A percentile compares a stretch with the other conserved stretches of the same genome.
phyloP scores from a whole-genome alignment of 2,113 vertebrate species.

The Triplophysa rosa region DNA sequence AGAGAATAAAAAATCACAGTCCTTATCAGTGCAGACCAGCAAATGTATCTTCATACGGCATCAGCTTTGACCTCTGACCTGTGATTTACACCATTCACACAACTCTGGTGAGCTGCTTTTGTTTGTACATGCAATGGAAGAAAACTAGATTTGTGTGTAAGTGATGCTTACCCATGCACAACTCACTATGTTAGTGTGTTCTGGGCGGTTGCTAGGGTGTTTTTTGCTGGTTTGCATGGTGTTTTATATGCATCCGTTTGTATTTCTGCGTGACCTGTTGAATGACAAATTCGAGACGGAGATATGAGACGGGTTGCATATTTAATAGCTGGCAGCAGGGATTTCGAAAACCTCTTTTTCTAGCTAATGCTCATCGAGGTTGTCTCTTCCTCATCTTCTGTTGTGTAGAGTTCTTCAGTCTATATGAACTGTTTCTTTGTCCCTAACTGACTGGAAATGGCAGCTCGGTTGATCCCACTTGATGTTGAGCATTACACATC shows the following conservation, averaged over 20 bases:
- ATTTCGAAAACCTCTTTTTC: too few species aligned
- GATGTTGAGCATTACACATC: conserved; percentile 9
- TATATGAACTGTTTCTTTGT: neutral
- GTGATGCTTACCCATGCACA: neutral
- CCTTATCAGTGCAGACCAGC: conserved; percentile 6
- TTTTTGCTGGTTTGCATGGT: neutral
- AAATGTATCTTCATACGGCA: neutral
- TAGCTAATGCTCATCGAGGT: too few species aligned
- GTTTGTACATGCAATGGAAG: conserved; percentile 40
- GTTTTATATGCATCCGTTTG: too few species aligned
- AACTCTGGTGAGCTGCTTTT: neutral
- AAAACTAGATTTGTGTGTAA: conserved; percentile 12
- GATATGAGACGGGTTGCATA: too few species aligned
- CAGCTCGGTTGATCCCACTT: neutral
- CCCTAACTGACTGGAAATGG: neutral
- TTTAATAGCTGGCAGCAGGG: too few species aligned
- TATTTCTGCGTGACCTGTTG: too few species aligned
- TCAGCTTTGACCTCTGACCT: conserved; percentile 4
- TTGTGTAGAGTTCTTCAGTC: neutral
- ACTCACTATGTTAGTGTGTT: neutral
- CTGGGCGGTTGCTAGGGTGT: neutral
- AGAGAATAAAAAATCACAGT: conserved; percentile 12
- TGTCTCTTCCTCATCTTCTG: neutral
- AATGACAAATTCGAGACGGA: too few species aligned
- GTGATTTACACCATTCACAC: conserved; percentile 19